These are phyloP conservation scores for Drosophila micromelanica DNA, from an alignment of 1,140 invertebrate genomes.

Conservation along the genomic window DNA sequence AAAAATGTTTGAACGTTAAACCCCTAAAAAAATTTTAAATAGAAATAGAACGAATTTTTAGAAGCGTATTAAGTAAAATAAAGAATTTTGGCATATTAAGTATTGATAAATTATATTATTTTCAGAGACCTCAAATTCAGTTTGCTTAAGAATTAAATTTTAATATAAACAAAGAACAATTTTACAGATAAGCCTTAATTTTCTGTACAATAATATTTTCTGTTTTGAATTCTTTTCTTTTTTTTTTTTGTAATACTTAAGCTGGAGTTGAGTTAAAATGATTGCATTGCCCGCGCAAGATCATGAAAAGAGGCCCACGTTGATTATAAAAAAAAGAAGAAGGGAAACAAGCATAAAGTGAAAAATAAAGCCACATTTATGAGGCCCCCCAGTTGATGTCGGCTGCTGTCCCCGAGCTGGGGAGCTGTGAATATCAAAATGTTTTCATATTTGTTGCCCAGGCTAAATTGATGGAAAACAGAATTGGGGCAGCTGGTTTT, in stretches of 20 bases:
- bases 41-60: too few species aligned
- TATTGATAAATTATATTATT: too few species aligned
- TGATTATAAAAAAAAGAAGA: constrained; percentile 12
- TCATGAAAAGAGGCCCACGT: constrained; percentile 16
- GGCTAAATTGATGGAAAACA: constrained; percentile 72
- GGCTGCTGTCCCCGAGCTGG: constrained; percentile 4
- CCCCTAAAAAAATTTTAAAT: too few species aligned
- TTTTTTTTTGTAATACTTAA: neutral
- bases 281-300: constrained; percentile 7
- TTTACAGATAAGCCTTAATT: too few species aligned
- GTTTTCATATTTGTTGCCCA: constrained; percentile 41
- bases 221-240: too few species aligned
- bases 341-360: constrained; percentile 16
- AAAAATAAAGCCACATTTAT: constrained; percentile 29
- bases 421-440: constrained; percentile 19
- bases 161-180: too few species aligned
- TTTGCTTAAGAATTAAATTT: too few species aligned
- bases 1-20: too few species aligned
- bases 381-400: neutral
- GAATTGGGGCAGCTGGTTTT: constrained; percentile 28
- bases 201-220: too few species aligned
- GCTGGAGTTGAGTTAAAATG: neutral
- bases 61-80: too few species aligned
- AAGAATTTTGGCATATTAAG: too few species aligned
- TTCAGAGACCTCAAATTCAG: too few species aligned